These are phyloP conservation scores for Malthinus flaveolus DNA, from an alignment of 2,888 invertebrate species.

Conservation along the genomic window DNA sequence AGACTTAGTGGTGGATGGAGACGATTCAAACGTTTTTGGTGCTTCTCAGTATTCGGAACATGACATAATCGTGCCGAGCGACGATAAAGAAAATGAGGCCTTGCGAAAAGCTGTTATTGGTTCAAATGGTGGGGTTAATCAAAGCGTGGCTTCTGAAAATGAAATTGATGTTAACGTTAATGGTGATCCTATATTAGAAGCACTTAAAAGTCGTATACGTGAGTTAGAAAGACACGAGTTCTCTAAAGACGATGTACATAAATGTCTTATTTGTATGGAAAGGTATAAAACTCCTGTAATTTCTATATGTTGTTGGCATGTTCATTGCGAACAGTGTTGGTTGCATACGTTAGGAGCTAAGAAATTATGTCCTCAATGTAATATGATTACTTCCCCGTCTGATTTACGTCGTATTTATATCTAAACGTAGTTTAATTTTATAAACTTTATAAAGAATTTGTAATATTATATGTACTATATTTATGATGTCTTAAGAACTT, in stretches of 20 bases:
- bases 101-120: constrained; percentile 59
- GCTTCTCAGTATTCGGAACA: constrained; percentile 83
- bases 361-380: constrained; percentile 94
- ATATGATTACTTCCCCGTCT: constrained; percentile 85
- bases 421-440: constrained; percentile 54
- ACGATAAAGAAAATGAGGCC: constrained; percentile 61
- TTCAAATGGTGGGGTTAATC: constrained; percentile 12
- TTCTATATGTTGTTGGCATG: constrained; percentile 96
- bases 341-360: constrained; percentile 75
- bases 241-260: constrained; percentile 65
- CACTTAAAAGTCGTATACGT: constrained; percentile 74
- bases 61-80: constrained; percentile 64
- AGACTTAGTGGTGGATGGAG: constrained; percentile 84
- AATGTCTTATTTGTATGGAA: constrained; percentile 90
- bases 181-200: constrained; percentile 64
- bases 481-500: no score
- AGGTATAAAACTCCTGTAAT: constrained; percentile 84
- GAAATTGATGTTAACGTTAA: constrained; percentile 25
- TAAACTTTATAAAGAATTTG: no score
- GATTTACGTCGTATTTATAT: constrained; percentile 88
- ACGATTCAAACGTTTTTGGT: constrained; percentile 84
- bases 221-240: constrained; percentile 70
- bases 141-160: constrained; percentile 8
- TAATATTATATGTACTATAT: no score
- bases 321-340: constrained; percentile 89